Conservation (phyloP, 2,797 vertebrate species). For the Iguana delicatissima region DNA sequence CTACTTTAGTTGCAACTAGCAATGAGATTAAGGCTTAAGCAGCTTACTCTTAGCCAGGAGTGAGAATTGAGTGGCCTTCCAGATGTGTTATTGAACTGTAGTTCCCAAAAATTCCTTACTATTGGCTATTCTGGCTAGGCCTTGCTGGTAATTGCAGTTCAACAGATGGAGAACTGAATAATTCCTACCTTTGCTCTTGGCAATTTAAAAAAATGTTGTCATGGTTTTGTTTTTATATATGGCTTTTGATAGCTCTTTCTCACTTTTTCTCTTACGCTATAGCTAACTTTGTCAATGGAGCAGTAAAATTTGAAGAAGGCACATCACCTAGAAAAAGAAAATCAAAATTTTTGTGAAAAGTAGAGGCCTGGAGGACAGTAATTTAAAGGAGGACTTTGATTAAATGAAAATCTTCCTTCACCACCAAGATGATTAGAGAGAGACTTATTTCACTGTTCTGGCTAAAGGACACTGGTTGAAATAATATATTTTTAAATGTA, state of each 20-base stretch:
- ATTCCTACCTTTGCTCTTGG: too few species aligned
- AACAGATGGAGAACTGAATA: too few species aligned
- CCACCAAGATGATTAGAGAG: conserved; percentile 12
- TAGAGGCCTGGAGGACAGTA: conserved; percentile 42
- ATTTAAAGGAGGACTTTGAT: conserved; percentile 62
- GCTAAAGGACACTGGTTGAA: conserved; percentile 32
- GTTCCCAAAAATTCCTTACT: too few species aligned
- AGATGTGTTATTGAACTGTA: too few species aligned
- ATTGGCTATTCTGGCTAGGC: too few species aligned
- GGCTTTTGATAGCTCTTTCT: neutral
- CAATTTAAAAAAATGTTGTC: neutral
- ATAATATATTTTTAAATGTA: conserved; percentile 44
- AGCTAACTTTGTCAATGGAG: conserved; percentile 83
- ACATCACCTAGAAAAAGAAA: conserved; percentile 85
- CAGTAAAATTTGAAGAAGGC: conserved; percentile 84
- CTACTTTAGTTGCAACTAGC: too few species aligned
- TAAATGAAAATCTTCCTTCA: conserved; percentile 30
- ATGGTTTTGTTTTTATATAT: neutral
- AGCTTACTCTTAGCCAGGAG: too few species aligned
- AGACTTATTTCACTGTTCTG: conserved; percentile 48
- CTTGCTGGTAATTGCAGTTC: too few species aligned
- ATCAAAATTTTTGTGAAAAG: conserved; percentile 82
- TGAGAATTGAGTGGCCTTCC: too few species aligned
- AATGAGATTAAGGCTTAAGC: too few species aligned
- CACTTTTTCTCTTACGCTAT: conserved; percentile 35